Evolutionary conservation across 2,113 vertebrate genomes (phyloP).

Genomic region (Mirza zaza): DNA sequence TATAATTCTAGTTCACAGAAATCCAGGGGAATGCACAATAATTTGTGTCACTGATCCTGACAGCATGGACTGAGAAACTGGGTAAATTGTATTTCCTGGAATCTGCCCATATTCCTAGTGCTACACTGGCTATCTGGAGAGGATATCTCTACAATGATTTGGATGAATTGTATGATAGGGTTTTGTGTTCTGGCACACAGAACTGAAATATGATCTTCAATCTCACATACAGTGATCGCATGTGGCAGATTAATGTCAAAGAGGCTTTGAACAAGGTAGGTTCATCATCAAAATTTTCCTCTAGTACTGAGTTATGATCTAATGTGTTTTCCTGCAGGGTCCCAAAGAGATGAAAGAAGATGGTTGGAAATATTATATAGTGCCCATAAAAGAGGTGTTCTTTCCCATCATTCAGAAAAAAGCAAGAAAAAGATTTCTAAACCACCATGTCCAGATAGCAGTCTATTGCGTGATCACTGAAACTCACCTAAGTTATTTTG

Average conservation of each 20-base stretch:
- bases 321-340: conserved; percentile 64
- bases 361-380: conserved; percentile 58
- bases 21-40: neutral
- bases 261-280: conserved; percentile 54
- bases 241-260: conserved; percentile 69
- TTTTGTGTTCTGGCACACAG: conserved; percentile 53
- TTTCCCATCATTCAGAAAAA: conserved; percentile 51
- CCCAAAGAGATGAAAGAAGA: conserved; percentile 58
- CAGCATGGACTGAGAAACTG: neutral
- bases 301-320: conserved; percentile 55
- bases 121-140: conserved; percentile 14
- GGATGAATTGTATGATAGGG: neutral
- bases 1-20: conserved; percentile 22
- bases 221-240: conserved; percentile 46
- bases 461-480: neutral
- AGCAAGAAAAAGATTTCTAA: conserved; percentile 60
- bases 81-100: neutral
- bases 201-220: conserved; percentile 51
- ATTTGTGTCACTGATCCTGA: conserved; percentile 22
- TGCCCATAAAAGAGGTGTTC: conserved; percentile 54
- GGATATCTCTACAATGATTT: neutral
- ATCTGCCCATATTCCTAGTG: neutral
- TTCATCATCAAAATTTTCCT: conserved; percentile 58
- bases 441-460: conserved; percentile 22
- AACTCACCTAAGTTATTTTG: conserved; percentile 42